phyloP scores from a whole-genome alignment of 2,797 vertebrate genomes.

The Cirrhinus molitorella region DNA sequence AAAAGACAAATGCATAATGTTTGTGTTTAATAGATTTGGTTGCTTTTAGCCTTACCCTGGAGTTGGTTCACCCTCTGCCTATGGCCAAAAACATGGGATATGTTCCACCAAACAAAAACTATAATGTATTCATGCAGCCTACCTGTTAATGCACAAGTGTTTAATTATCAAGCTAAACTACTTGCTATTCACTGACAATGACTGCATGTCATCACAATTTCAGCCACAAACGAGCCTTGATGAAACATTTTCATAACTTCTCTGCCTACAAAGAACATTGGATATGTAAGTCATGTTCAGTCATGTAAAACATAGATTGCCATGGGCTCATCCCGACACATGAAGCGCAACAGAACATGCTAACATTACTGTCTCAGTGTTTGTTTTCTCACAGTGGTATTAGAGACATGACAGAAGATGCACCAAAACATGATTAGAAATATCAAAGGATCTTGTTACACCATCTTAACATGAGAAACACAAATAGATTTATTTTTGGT shows the following conservation, averaged over 20 bases:
- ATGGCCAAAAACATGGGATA: too few relatives aligned
- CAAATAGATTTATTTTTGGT: constrained; percentile 25
- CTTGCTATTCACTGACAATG: not conserved
- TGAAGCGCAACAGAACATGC: not conserved
- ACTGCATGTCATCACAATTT: not conserved
- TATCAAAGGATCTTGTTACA: constrained; percentile 42
- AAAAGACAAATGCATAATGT: too few relatives aligned
- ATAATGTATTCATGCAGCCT: not conserved
- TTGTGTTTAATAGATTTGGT: too few relatives aligned
- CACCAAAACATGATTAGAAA: constrained; percentile 37
- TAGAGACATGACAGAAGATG: not conserved
- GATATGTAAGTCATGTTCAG: not conserved
- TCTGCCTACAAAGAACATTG: not conserved
- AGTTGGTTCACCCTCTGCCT: too few relatives aligned
- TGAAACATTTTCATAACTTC: not conserved
- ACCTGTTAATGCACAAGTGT: not conserved
- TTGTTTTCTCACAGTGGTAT: not conserved
- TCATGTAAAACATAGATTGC: not conserved
- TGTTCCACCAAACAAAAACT: too few relatives aligned
- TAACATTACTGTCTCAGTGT: not conserved
- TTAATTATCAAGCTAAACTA: not conserved
- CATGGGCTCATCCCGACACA: not conserved
- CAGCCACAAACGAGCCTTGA: not conserved
- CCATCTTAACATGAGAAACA: constrained; percentile 3
- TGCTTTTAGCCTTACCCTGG: too few relatives aligned